Evolutionary conservation across 2,797 vertebrate genomes (phyloP), one percentile per base, ranked within the genome.

Genomic region (Nyctalus aviator): DNA sequence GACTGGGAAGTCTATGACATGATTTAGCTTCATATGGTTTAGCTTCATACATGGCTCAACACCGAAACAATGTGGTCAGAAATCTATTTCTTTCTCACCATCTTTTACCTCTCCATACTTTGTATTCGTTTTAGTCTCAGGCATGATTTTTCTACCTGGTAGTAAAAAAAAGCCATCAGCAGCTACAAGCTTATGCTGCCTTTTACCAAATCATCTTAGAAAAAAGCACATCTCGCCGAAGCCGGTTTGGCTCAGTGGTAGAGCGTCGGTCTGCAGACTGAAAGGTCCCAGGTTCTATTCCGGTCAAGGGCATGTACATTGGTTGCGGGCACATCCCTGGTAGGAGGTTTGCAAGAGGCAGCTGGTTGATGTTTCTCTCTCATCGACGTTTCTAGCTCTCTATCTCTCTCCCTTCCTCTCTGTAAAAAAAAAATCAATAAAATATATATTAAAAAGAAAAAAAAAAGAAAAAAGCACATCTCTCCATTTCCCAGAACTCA

Each of bases 101-200:
- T 78, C 53, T 90, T 91, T 88, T 41, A 76, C 12, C 25, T 93
- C 55, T 85, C 27, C 32, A 79, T 84, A 89, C 1, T 89, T 84
- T 75, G 21, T 68, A 14, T 90, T 78, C 57, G 15, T 88, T 94
- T 91, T 71, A 30, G 14, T 73, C 88, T 82, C 17, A 76, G 73
- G 35, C 6, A 71, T 90, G 50, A 71, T 20, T 93, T 75, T 94
- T 50, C 50, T 59, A 55, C 21, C 30, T 71, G 20, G 6, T 50
- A 2, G 18, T 81, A 84, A 75, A 85, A 57, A 57, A 91, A 82
- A 77, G 77, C 5, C 64, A 85, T 11, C 35, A 76, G 68, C 12
- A 82, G 50, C 84, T 90, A 64, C 50, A 93, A 57, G 57, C 48
- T 92, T 57, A 68, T 17, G 41, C 9, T 53, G 68, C 75, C 17